Evolutionary conservation across 1,140 invertebrate genomes (phyloP).

Genomic region (Bombus difficillimus): DNA sequence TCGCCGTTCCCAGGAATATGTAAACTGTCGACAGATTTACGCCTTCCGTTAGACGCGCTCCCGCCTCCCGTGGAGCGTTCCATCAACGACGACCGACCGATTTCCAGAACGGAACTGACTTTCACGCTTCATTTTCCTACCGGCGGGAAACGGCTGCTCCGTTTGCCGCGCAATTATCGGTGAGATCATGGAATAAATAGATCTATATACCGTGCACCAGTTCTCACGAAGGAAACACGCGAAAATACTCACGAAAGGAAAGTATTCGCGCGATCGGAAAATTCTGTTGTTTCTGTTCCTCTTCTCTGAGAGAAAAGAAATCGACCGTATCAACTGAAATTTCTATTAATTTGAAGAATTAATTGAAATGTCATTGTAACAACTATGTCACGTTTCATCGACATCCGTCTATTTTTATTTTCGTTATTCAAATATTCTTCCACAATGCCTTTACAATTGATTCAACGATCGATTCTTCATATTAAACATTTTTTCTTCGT

Average conservation of each 20-base stretch:
- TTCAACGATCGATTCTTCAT: background rate
- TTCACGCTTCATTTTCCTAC: conserved; percentile 26
- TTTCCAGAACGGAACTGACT: conserved; percentile 44
- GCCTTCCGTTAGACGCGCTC: conserved; percentile 62
- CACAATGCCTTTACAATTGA: background rate
- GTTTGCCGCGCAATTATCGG: conserved; percentile 1
- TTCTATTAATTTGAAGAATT: background rate
- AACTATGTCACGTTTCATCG: background rate
- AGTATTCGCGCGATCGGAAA: background rate
- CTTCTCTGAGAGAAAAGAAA: background rate
- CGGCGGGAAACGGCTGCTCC: background rate
- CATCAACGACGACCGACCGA: conserved; percentile 13
- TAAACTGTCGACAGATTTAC: conserved; percentile 87
- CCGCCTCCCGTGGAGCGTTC: background rate
- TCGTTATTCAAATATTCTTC: no score
- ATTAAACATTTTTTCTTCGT: background rate
- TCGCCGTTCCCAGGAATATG: conserved; percentile 93
- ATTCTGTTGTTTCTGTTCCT: background rate
- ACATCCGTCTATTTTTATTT: background rate
- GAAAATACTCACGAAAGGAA: background rate
- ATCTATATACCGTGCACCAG: background rate
- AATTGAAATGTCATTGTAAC: background rate
- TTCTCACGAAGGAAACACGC: conserved; percentile 2
- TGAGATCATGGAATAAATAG: conserved; percentile 24
- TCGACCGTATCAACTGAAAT: background rate